A percentile compares a stretch with the other conserved stretches of the same genome.
Conservation (phyloP, 2,888 invertebrate species). For the Aspidiotus rigidus region DNA sequence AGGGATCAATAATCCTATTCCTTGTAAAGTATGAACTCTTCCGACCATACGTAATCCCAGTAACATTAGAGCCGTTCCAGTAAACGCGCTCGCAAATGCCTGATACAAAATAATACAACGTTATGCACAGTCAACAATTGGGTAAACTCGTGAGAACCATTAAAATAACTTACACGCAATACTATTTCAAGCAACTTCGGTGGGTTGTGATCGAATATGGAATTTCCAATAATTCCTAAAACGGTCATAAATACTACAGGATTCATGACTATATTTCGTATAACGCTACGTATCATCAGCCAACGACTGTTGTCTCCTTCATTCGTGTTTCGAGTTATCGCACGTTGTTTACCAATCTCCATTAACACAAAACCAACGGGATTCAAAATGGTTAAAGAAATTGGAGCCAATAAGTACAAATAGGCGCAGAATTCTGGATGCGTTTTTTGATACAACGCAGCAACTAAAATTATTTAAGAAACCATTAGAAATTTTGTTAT, state of each 20-base stretch:
- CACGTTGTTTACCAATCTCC: constrained; percentile 54
- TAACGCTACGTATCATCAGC: constrained; percentile 36
- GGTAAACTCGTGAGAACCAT: neutral
- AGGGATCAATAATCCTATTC: constrained; percentile 70
- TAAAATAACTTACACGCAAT: constrained; percentile 53
- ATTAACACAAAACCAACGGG: constrained; percentile 82
- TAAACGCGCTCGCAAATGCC: constrained; percentile 79
- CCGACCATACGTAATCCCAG: constrained; percentile 89
- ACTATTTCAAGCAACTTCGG: constrained; percentile 66
- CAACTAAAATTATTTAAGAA: constrained; percentile 49
- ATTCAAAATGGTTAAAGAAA: constrained; percentile 83
- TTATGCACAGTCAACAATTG: neutral
- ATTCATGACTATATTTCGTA: constrained; percentile 70
- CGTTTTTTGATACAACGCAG: constrained; percentile 69
- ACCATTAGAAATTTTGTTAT: constrained; percentile 3
- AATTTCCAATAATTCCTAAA: constrained; percentile 77
- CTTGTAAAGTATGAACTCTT: constrained; percentile 67
- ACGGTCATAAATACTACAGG: constrained; percentile 87
- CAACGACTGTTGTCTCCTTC: constrained; percentile 30
- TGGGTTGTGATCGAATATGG: constrained; percentile 66
- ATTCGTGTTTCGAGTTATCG: neutral
- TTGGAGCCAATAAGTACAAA: constrained; percentile 86
- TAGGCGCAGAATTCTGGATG: constrained; percentile 87
- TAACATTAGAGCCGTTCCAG: constrained; percentile 81
- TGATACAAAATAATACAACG: constrained; percentile 39